Evolutionary conservation across 2,888 invertebrate genomes (phyloP).

Genomic region (Ischnus inquisitorius): DNA sequence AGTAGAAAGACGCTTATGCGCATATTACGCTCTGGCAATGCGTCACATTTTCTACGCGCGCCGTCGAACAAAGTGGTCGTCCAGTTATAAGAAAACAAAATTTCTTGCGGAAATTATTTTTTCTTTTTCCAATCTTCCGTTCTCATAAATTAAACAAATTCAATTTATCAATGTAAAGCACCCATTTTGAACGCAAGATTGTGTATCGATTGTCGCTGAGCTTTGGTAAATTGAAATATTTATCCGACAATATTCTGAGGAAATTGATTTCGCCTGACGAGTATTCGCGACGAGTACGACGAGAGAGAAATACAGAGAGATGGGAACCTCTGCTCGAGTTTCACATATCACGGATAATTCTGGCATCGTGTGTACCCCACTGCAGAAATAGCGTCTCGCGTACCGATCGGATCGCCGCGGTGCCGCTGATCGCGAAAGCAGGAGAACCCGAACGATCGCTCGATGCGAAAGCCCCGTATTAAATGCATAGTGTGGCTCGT

Average conservation of each 20-base stretch:
- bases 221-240: background rate
- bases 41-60: no score
- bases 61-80: no score
- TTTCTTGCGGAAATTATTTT: no score
- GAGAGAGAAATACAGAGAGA: background rate
- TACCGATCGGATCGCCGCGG: constrained; percentile 15
- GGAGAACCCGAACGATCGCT: background rate
- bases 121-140: no score
- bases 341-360: background rate
- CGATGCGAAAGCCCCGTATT: constrained; percentile 18
- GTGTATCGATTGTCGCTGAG: no score
- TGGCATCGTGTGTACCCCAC: constrained; percentile 1
- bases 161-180: no score
- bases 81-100: no score
- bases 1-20: no score
- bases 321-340: constrained; percentile 15
- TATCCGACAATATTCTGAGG: no score
- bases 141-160: no score
- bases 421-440: background rate
- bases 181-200: no score
- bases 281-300: background rate
- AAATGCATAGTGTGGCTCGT: constrained; percentile 8
- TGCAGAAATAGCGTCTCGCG: constrained; percentile 17
- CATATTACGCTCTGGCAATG: no score
- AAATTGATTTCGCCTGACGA: background rate